These are phyloP conservation scores for Lytechinus variegatus DNA, from an alignment of 35 echinoderm and acorn worm genomes.

Conservation along the genomic window DNA sequence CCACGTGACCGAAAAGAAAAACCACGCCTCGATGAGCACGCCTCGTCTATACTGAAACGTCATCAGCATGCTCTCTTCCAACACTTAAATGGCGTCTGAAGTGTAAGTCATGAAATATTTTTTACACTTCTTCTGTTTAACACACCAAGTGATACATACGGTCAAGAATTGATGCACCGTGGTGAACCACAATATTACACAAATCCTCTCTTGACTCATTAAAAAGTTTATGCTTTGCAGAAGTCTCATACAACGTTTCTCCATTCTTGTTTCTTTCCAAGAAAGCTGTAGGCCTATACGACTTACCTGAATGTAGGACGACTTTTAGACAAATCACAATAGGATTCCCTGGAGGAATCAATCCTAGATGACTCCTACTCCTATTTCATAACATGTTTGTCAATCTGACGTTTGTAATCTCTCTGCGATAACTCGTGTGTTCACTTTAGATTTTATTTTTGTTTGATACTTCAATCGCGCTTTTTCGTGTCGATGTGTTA, in stretches of 20 bases:
- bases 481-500: too few species aligned
- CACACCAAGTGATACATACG: too few species aligned
- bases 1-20: background rate
- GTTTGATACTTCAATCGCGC: too few species aligned
- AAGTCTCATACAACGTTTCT: too few species aligned
- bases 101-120: too few species aligned
- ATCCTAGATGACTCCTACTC: background rate
- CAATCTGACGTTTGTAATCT: background rate
- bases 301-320: background rate
- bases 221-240: too few species aligned
- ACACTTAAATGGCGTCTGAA: too few species aligned
- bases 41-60: background rate
- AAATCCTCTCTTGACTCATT: too few species aligned
- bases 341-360: background rate
- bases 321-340: background rate
- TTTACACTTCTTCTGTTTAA: too few species aligned
- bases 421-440: background rate
- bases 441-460: background rate
- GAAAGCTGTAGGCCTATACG: background rate
- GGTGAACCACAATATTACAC: too few species aligned
- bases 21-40: background rate
- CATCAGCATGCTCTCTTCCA: background rate
- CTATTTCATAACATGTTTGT: conserved; percentile 8
- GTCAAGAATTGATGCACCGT: too few species aligned
- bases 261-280: too few species aligned